phyloP scores from a whole-genome alignment of 2,888 invertebrate species.

The Cataglyphis rosenhaueri region DNA sequence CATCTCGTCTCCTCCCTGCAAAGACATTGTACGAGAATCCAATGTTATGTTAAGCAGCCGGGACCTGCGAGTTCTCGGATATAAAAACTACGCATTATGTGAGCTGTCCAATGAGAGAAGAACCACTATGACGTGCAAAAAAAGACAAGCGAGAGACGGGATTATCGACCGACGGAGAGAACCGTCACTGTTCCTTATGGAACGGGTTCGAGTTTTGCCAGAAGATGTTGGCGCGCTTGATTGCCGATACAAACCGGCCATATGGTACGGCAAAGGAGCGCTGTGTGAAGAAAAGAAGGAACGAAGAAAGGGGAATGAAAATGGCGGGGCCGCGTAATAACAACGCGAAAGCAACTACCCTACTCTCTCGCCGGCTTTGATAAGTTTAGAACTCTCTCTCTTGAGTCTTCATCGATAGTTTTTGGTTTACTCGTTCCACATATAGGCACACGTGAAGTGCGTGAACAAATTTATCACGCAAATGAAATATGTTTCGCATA shows the following conservation, averaged over 20 bases:
- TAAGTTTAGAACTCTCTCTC: slow-evolving; percentile 74
- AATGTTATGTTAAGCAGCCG: slow-evolving; percentile 43
- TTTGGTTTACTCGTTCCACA: slow-evolving; percentile 73
- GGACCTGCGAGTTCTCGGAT: slow-evolving; percentile 43
- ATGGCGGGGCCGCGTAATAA: slow-evolving; percentile 55
- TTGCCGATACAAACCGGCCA: slow-evolving; percentile 61
- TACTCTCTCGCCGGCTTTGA: slow-evolving; percentile 54
- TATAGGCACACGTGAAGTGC: slow-evolving; percentile 46
- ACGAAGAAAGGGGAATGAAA: slow-evolving; percentile 58
- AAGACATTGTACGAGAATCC: slow-evolving; percentile 49
- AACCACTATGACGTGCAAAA: slow-evolving; percentile 47
- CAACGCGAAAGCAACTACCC: slow-evolving; percentile 61
- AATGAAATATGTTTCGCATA: neutral
- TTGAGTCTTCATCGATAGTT: slow-evolving; percentile 72
- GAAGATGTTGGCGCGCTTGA: slow-evolving; percentile 62
- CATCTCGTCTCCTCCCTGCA: neutral
- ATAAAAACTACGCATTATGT: slow-evolving; percentile 74
- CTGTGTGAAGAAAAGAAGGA: slow-evolving; percentile 34
- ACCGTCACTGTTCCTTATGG: slow-evolving; percentile 62
- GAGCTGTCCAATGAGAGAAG: slow-evolving; percentile 69
- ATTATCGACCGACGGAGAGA: slow-evolving; percentile 55
- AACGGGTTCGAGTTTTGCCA: slow-evolving; percentile 63
- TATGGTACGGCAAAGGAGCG: slow-evolving; percentile 49
- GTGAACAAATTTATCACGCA: neutral
- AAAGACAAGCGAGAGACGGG: slow-evolving; percentile 43